phyloP scores from a whole-genome alignment of 1,140 invertebrate species.

The Papilio dardanus region DNA sequence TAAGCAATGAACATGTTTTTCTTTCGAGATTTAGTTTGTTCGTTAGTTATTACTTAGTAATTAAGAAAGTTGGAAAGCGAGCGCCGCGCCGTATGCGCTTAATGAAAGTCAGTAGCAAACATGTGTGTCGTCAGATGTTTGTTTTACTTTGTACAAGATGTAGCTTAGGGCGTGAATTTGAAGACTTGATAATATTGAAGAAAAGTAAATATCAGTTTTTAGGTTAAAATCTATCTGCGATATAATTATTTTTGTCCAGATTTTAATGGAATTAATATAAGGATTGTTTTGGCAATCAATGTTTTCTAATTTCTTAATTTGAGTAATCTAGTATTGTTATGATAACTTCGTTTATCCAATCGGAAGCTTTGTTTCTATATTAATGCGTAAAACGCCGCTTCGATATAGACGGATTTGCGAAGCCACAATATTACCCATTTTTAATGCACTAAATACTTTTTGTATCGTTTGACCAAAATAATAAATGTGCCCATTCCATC shows the following conservation, averaged over 20 bases:
- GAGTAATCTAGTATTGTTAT: no score
- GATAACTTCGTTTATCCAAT: no score
- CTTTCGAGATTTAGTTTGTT: conserved; percentile 15
- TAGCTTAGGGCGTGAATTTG: background rate
- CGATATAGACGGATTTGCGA: background rate
- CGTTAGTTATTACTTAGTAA: conserved; percentile 21
- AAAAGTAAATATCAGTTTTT: background rate
- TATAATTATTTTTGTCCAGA: background rate
- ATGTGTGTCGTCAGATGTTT: conserved; percentile 18
- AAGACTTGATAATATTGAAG: background rate
- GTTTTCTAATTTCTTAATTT: no score
- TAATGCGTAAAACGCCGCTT: background rate
- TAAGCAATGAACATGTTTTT: conserved; percentile 10
- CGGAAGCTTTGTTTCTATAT: background rate
- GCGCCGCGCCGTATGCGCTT: conserved; percentile 13
- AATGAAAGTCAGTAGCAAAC: conserved; percentile 10
- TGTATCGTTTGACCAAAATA: background rate
- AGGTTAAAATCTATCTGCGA: background rate
- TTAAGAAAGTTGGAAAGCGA: conserved; percentile 13
- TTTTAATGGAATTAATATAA: no score
- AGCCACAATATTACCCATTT: background rate
- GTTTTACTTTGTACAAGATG: background rate
- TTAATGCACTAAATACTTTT: background rate
- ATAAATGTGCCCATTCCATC: background rate
- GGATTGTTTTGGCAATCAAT: no score